A percentile compares a stretch with the other conserved stretches of the same genome.
These are phyloP conservation scores for Sylvia borin DNA, from an alignment of 2,797 vertebrate genomes.

Conservation along the genomic window DNA sequence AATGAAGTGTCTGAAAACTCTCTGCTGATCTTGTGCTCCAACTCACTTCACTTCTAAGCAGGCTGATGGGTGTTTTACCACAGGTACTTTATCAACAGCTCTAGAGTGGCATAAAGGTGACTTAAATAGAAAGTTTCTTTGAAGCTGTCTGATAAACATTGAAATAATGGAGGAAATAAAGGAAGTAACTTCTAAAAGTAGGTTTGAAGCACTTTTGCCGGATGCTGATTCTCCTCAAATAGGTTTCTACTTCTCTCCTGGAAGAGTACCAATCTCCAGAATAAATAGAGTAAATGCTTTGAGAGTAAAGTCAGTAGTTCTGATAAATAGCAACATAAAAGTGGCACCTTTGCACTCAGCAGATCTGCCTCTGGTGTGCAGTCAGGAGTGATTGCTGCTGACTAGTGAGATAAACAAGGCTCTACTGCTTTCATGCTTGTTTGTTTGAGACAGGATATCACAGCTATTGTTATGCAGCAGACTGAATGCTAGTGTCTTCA, in stretches of 20 bases:
- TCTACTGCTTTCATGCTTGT: background rate
- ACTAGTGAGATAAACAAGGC: background rate
- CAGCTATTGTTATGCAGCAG: background rate
- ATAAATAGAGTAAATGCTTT: background rate
- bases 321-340: slow-evolving; percentile 19
- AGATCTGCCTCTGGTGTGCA: background rate
- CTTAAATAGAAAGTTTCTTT: background rate
- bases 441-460: background rate
- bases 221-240: background rate
- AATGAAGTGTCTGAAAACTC: background rate
- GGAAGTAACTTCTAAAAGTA: background rate
- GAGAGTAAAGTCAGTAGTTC: background rate
- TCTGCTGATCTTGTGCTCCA: background rate
- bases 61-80: background rate
- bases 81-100: background rate
- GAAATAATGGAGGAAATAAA: background rate
- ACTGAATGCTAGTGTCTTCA: background rate
- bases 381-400: slow-evolving; percentile 20
- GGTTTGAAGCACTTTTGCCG: background rate
- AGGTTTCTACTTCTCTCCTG: background rate
- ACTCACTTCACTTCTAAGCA: background rate
- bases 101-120: background rate
- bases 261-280: background rate
- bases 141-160: background rate
- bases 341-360: background rate